phyloP scores from a whole-genome alignment of 2,113 vertebrate species.

The Eudyptes chrysolophus region DNA sequence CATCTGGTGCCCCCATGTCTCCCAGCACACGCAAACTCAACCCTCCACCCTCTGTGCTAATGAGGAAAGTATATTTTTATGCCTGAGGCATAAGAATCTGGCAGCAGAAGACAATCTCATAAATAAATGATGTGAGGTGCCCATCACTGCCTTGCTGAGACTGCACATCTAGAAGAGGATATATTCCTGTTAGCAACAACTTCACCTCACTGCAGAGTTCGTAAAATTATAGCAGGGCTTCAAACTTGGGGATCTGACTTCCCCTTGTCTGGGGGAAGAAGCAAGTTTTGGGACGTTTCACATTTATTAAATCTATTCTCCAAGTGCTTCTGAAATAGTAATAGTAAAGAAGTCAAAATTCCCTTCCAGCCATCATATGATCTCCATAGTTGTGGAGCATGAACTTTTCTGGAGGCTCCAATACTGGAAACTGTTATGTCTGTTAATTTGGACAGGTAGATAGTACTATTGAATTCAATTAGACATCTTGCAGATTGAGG shows the following conservation, averaged over 20 bases:
- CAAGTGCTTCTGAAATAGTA: neutral
- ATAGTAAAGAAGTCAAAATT: neutral
- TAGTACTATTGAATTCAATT: neutral
- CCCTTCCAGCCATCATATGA: neutral
- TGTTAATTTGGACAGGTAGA: conserved; percentile 15
- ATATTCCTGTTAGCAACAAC: neutral
- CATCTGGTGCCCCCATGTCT: neutral
- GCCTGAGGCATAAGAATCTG: neutral
- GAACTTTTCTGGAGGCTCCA: conserved; percentile 18
- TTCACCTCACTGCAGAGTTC: neutral
- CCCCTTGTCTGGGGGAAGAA: neutral
- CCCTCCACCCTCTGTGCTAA: neutral
- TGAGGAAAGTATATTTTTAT: neutral
- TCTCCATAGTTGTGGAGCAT: neutral
- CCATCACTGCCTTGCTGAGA: neutral
- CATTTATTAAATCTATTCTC: neutral
- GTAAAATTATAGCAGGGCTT: neutral
- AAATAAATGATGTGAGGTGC: neutral
- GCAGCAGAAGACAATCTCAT: neutral
- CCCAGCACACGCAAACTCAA: neutral
- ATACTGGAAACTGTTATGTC: conserved; percentile 4
- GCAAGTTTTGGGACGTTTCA: neutral
- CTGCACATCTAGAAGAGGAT: neutral
- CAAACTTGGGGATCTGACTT: neutral
- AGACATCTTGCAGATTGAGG: neutral